Evolutionary conservation across 2,113 vertebrate species (phyloP), one percentile per base, ranked within the genome.

Genomic region (Tachuris rubrigastra): DNA sequence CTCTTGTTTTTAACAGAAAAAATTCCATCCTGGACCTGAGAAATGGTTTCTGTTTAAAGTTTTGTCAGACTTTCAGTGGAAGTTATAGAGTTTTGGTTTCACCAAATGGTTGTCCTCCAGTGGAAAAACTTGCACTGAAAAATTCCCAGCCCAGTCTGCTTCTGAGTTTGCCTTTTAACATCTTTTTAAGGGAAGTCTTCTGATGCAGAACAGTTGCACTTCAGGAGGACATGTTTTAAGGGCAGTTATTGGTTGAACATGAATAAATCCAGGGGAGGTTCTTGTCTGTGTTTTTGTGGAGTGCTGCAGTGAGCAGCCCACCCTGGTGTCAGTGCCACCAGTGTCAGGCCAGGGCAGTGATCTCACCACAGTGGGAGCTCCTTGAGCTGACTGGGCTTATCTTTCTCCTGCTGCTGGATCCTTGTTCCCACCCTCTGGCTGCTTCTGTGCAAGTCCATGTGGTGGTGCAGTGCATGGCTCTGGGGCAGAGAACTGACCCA

Each of bases 91-190:
- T 93, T 95, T 93, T 71, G 1, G 5, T 94, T 93, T 92, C 83
- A 76, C 30, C 14, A 50, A 69, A 33, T 27, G 55, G 14, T 62
- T 83, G 10, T 49, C 14, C 50, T 84, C 50, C 39, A 55, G 59
- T 95, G 79, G 96, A 92, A 96, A 87, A 90, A 79, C 44, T 87
- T 87, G 78, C 47, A 52, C 65, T 92, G 60, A 88, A 88, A 94
- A 92, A 84, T 86, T 95, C 86, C 72, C 83, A 90, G 33, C 59
- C 14, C 23, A 27, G 24, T 93, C 46, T 60, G 8, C 44, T 81
- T 95, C 81, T 96, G 74, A 94, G 58, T 94, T 93, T 66, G 33
- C 41, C n/a, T 85, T 47, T 33, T 69, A 53, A 31, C 7, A 23
- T 67, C 20, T 73, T 94, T 84, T 72, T 56, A 49, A 89, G 55